Percentiles rank a stretch among this genome's conserved stretches.
phyloP scores from a whole-genome alignment of 2,797 vertebrate genomes.

The Cynopterus sphinx region DNA sequence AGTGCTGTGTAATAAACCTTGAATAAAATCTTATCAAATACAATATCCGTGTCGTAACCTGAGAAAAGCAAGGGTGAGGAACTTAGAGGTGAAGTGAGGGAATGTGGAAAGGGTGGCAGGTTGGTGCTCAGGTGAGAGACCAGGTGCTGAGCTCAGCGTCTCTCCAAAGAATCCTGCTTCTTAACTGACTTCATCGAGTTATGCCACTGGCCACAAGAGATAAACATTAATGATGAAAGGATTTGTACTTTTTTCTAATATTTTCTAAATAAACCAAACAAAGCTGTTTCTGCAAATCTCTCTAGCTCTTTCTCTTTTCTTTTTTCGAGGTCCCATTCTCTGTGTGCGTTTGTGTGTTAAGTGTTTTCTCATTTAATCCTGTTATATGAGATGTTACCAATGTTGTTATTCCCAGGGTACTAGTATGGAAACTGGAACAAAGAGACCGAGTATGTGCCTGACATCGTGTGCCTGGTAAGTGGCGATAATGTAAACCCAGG shows the following conservation, averaged over 20 bases:
- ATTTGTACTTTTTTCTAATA: background rate
- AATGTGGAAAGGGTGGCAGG: background rate
- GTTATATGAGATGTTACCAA: background rate
- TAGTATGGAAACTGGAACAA: background rate
- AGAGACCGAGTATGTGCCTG: background rate
- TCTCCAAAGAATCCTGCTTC: background rate
- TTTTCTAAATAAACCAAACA: background rate
- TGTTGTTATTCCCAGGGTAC: background rate
- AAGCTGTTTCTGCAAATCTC: background rate
- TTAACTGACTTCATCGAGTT: rapidly evolving
- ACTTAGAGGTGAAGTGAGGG: rapidly evolving
- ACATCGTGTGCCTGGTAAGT: background rate
- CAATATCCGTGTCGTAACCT: background rate
- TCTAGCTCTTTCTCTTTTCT: background rate
- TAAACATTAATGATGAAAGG: background rate
- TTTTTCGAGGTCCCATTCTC: background rate
- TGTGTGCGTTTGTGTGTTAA: background rate
- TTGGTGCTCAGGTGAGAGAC: rapidly evolving
- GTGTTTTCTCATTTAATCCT: background rate
- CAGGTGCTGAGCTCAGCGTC: rapidly evolving
- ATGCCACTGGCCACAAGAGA: background rate
- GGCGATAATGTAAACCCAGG: background rate
- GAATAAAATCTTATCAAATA: background rate
- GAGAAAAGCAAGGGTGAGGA: background rate
- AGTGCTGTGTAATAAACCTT: background rate